A percentile compares a stretch with the other conserved stretches of the same genome.
These are phyloP conservation scores for Lutraria rhynchaena DNA, from an alignment of 1,140 invertebrate genomes.

Conservation along the genomic window DNA sequence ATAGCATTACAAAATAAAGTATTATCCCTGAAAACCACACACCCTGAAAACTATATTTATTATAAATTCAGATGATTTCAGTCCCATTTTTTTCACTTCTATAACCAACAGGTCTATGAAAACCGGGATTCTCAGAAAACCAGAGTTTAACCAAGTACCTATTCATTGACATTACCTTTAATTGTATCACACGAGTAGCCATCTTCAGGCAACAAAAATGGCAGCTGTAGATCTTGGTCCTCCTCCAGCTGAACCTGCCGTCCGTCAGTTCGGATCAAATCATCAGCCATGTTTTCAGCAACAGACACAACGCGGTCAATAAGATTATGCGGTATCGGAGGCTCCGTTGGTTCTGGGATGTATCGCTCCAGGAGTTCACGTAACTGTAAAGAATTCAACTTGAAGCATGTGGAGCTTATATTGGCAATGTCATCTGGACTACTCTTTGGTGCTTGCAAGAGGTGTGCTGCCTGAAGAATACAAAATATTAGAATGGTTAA, in stretches of 20 bases:
- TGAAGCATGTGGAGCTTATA: constrained; percentile 97
- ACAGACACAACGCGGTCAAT: constrained; percentile 85
- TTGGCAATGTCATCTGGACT: constrained; percentile 95
- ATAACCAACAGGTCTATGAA: too few species aligned
- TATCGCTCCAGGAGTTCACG: constrained; percentile 89
- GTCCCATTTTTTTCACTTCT: too few species aligned
- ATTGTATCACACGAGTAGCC: constrained; percentile 99
- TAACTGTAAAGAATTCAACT: constrained; percentile 98
- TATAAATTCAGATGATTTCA: too few species aligned
- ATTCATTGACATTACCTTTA: constrained; percentile 84
- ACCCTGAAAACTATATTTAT: too few species aligned
- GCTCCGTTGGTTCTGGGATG: constrained; percentile 87
- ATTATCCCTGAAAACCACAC: too few species aligned
- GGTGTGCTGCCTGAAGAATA: constrained; percentile 81
- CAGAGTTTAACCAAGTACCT: too few species aligned
- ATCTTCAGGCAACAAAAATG: constrained; percentile 97
- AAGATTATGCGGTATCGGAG: constrained; percentile 82
- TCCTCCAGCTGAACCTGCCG: constrained; percentile 91
- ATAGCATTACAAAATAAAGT: too few species aligned
- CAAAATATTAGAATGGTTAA: not conserved
- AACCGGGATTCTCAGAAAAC: too few species aligned
- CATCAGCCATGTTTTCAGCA: constrained; percentile 96
- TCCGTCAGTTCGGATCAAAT: constrained; percentile 94
- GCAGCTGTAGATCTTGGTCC: constrained; percentile 93
- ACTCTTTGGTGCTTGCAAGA: constrained; percentile 90